Evolutionary conservation across 35 echinoderm and acorn worm species (phyloP).

Genomic region (Anneissia japonica): DNA sequence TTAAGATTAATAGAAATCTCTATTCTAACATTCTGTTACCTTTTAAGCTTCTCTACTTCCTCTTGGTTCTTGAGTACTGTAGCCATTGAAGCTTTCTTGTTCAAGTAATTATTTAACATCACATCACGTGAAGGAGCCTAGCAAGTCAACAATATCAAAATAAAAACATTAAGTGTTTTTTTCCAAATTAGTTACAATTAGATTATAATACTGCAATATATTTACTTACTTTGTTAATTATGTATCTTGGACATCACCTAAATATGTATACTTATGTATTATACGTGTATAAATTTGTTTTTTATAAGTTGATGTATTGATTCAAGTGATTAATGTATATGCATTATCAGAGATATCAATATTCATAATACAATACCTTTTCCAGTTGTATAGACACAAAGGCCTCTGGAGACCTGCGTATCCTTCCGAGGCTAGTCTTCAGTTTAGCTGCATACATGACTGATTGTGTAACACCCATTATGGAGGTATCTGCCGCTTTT

Average conservation of each 20-base stretch:
- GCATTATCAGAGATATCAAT: neutral
- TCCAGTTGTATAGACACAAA: constrained; percentile 92
- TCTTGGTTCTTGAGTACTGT: constrained; percentile 88
- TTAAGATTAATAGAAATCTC: too few species aligned
- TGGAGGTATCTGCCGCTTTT: neutral
- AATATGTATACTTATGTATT: too few species aligned
- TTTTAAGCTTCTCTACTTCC: constrained; percentile 91
- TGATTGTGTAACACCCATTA: neutral
- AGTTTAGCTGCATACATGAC: constrained; percentile 62
- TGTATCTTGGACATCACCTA: too few species aligned
- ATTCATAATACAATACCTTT: constrained; percentile 52
- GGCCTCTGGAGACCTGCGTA: constrained; percentile 68
- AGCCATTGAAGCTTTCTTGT: constrained; percentile 68
- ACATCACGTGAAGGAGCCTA: constrained; percentile 84
- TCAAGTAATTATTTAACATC: constrained; percentile 80
- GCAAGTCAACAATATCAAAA: too few species aligned
- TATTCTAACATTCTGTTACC: too few species aligned
- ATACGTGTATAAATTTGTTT: too few species aligned
- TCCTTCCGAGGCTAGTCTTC: constrained; percentile 33
- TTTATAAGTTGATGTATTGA: too few species aligned
- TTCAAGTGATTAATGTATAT: too few species aligned
- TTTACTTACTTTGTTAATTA: too few species aligned
- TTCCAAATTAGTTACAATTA: too few species aligned
- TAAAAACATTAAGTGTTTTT: too few species aligned
- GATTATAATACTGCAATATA: too few species aligned